phyloP scores from a whole-genome alignment of 2,113 vertebrate genomes.

The Gallinago undulata region DNA sequence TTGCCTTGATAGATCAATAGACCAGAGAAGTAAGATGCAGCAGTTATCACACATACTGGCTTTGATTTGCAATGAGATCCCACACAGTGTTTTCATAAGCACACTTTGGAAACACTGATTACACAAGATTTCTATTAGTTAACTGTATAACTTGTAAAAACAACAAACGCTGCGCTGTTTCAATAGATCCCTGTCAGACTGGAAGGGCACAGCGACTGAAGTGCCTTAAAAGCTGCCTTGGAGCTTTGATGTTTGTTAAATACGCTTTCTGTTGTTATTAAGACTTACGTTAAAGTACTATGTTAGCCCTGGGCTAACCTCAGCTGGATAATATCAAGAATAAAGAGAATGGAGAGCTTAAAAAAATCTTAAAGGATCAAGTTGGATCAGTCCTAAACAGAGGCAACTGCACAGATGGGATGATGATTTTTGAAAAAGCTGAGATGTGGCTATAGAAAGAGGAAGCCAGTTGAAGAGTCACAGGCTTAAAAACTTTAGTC shows the following conservation, averaged over 20 bases:
- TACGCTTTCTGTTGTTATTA: neutral
- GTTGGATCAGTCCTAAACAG: neutral
- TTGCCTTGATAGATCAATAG: neutral
- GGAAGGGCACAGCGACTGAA: neutral
- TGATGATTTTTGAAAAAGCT: neutral
- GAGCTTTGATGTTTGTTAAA: neutral
- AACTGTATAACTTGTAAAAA: neutral
- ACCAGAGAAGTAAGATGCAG: neutral
- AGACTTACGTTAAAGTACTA: neutral
- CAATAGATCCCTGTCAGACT: neutral
- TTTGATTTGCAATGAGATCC: slow-evolving; percentile 11
- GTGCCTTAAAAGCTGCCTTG: neutral
- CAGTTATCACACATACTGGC: neutral
- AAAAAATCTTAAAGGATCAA: neutral
- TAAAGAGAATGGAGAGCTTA: neutral
- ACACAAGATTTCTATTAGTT: slow-evolving; percentile 16
- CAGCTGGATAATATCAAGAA: neutral
- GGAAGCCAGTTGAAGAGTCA: neutral
- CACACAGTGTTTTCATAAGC: slow-evolving; percentile 23
- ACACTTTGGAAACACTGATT: slow-evolving; percentile 22
- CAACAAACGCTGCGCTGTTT: neutral
- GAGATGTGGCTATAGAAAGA: neutral
- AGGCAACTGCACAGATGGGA: neutral
- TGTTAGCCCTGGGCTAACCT: neutral
- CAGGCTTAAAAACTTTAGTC: neutral